Percentiles rank a stretch among this genome's conserved stretches.
These are phyloP conservation scores for Oligia latruncula DNA, from an alignment of 2,888 invertebrate genomes.

Conservation along the genomic window DNA sequence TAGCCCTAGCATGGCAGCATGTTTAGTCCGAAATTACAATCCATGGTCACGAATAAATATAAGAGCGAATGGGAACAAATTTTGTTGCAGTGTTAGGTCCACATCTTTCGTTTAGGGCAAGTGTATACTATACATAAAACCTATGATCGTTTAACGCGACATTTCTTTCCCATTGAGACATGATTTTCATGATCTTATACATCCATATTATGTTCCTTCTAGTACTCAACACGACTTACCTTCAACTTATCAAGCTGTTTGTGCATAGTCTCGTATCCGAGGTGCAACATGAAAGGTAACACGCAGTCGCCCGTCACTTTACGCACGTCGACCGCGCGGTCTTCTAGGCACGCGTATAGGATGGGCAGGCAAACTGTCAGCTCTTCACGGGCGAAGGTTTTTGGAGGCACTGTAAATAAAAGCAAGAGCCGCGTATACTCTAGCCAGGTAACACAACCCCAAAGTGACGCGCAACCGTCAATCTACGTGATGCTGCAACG, in stretches of 20 bases:
- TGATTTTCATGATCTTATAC: neutral
- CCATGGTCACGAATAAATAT: neutral
- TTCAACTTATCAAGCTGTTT: slow-evolving; percentile 94
- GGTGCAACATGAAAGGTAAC: slow-evolving; percentile 97
- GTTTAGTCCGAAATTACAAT: neutral
- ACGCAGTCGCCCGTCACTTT: slow-evolving; percentile 97
- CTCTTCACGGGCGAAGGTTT: slow-evolving; percentile 95
- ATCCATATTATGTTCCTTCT: neutral
- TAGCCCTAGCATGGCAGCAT: neutral
- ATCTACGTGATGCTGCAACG: neutral
- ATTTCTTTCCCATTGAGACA: neutral
- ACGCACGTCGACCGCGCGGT: slow-evolving; percentile 97
- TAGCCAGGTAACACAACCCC: neutral
- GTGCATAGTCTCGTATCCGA: slow-evolving; percentile 95
- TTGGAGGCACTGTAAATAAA: slow-evolving; percentile 90
- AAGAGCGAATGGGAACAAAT: neutral
- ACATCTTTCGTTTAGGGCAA: neutral
- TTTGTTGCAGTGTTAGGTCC: too few relatives aligned
- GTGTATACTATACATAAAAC: neutral
- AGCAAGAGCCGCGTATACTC: neutral
- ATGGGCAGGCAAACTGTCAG: slow-evolving; percentile 93
- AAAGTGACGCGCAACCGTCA: neutral
- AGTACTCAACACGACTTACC: slow-evolving; percentile 81
- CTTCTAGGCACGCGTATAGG: slow-evolving; percentile 95
- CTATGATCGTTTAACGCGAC: too few relatives aligned